These are phyloP conservation scores for Madoqua kirkii DNA, from an alignment of 2,113 vertebrate species.

Conservation along the genomic window DNA sequence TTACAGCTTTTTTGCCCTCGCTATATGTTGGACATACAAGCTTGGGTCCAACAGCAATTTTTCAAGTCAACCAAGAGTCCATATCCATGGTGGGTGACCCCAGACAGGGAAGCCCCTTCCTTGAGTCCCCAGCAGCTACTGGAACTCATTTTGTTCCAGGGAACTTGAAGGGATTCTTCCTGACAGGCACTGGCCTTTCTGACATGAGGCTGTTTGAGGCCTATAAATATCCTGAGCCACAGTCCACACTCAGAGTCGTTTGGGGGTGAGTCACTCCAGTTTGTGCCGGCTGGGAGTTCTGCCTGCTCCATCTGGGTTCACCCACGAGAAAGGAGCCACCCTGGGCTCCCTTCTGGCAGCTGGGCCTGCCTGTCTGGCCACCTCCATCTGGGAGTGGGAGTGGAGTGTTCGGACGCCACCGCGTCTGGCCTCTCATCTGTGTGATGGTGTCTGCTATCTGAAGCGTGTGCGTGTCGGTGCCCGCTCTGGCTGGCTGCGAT, in stretches of 20 bases:
- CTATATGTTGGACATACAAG: background rate
- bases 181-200: background rate
- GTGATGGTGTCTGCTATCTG: background rate
- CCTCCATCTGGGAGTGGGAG: background rate
- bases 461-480: accelerated
- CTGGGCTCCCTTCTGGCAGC: background rate
- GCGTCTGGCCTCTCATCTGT: background rate
- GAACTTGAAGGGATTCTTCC: background rate
- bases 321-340: background rate
- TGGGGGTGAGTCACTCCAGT: background rate
- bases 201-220: background rate
- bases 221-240: background rate
- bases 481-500: accelerated
- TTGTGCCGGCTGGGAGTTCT: background rate
- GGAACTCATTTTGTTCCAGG: background rate
- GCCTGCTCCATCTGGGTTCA: background rate
- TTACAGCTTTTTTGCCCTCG: background rate
- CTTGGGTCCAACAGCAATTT: background rate
- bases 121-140: background rate
- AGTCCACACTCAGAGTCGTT: background rate
- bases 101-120: background rate
- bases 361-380: background rate
- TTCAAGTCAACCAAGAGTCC: background rate
- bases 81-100: background rate
- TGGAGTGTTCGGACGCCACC: accelerated